phyloP scores from a whole-genome alignment of 2,797 vertebrate species.

The Channa striata region DNA sequence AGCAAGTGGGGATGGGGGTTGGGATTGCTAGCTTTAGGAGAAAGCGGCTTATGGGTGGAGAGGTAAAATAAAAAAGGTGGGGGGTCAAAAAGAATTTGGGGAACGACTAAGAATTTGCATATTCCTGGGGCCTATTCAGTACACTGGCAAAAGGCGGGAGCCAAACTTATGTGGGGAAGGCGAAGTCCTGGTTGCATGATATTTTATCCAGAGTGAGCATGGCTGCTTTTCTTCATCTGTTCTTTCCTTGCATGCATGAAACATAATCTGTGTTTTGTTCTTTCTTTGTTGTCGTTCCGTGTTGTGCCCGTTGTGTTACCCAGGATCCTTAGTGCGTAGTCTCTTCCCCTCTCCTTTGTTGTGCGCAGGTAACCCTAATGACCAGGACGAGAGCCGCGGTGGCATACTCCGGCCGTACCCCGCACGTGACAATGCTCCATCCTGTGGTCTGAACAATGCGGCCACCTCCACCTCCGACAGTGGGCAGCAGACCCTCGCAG shows the following conservation, averaged over 20 bases:
- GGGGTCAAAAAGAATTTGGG: conserved; percentile 68
- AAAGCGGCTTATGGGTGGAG: conserved; percentile 64
- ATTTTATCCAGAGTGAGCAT: conserved; percentile 27
- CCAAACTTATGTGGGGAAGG: conserved; percentile 34
- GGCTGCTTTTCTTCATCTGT: conserved; percentile 27
- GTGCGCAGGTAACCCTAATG: conserved; percentile 93
- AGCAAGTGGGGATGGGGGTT: conserved; percentile 42
- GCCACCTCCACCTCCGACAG: conserved; percentile 91
- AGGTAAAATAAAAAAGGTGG: conserved; percentile 53
- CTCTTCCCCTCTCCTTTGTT: conserved; percentile 84
- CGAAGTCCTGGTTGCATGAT: conserved; percentile 31
- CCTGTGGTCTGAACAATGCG: conserved; percentile 86
- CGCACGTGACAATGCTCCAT: conserved; percentile 85
- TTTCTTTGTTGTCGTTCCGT: conserved; percentile 52
- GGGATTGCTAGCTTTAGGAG: conserved; percentile 51
- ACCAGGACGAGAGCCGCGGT: conserved; percentile 90
- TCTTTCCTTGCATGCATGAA: conserved; percentile 48
- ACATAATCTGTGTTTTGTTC: conserved; percentile 65
- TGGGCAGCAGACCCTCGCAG: conserved; percentile 93
- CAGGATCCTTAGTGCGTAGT: conserved; percentile 86
- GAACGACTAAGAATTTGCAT: conserved; percentile 69
- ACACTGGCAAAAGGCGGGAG: conserved; percentile 43
- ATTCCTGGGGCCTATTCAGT: conserved; percentile 67
- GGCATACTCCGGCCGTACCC: conserved; percentile 80
- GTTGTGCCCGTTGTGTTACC: conserved; percentile 69